These are phyloP conservation scores for Xestia ashworthii DNA, from an alignment of 2,888 invertebrate genomes.

Conservation along the genomic window DNA sequence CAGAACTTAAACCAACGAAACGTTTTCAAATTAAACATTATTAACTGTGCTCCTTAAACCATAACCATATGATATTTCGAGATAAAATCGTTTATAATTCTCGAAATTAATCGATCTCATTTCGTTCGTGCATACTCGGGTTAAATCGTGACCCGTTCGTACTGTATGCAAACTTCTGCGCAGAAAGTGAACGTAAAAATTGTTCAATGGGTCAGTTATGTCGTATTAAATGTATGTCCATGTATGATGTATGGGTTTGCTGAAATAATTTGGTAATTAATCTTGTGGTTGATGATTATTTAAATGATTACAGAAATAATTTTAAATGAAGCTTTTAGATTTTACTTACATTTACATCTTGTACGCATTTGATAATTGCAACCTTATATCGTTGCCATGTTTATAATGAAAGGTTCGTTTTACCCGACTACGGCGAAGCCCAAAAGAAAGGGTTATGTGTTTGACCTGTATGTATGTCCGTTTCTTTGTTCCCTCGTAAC, in stretches of 20 bases:
- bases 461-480: too few species aligned
- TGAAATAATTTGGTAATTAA: slow-evolving; percentile 27
- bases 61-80: slow-evolving; percentile 23
- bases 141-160: slow-evolving; percentile 59
- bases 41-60: slow-evolving; percentile 2
- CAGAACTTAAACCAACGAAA: slow-evolving; percentile 2
- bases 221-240: slow-evolving; percentile 21
- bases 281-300: not conserved
- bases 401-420: too few species aligned
- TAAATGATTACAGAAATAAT: not conserved
- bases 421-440: too few species aligned
- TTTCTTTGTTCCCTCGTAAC: too few species aligned
- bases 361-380: not conserved
- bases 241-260: slow-evolving; percentile 41
- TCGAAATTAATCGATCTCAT: slow-evolving; percentile 57
- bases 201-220: slow-evolving; percentile 48
- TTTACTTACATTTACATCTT: not conserved
- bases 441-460: too few species aligned
- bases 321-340: not conserved
- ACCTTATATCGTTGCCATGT: too few species aligned
- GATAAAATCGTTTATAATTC: slow-evolving; percentile 50
- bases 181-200: slow-evolving; percentile 67
- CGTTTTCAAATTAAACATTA: slow-evolving; percentile 8
- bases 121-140: slow-evolving; percentile 50
- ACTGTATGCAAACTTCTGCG: slow-evolving; percentile 36